A percentile compares a stretch with the other conserved stretches of the same genome.
phyloP scores from a whole-genome alignment of 1,140 invertebrate species.

The Matsumurasca onukii region DNA sequence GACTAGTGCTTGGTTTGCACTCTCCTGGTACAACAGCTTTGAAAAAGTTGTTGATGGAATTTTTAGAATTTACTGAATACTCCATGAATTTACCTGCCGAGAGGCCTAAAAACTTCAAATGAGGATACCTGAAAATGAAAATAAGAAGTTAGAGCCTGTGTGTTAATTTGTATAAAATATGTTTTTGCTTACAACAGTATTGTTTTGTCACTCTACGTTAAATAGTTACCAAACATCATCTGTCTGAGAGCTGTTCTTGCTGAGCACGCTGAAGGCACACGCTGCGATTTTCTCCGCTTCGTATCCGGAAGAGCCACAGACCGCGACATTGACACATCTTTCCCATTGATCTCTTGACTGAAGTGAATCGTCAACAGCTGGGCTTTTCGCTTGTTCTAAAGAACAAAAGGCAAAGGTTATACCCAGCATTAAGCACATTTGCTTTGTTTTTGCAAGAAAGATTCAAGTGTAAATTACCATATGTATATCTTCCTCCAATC shows the following conservation, averaged over 20 bases:
- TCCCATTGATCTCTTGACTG: constrained; percentile 28
- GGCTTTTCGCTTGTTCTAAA: constrained; percentile 42
- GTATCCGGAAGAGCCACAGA: constrained; percentile 44
- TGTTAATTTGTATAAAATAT: no score
- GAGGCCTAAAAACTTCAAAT: constrained; percentile 50
- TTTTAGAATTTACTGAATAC: constrained; percentile 13
- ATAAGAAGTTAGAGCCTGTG: constrained; percentile 23
- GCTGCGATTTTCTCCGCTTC: constrained; percentile 46
- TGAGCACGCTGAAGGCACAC: constrained; percentile 45
- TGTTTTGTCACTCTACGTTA: neutral
- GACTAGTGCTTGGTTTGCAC: neutral
- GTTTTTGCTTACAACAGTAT: no score
- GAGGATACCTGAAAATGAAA: constrained; percentile 44
- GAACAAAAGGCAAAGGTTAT: constrained; percentile 28
- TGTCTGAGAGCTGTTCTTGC: constrained; percentile 31
- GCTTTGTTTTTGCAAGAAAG: neutral
- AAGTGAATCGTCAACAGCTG: constrained; percentile 40
- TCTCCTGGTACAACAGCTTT: constrained; percentile 20
- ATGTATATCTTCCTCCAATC: constrained; percentile 74
- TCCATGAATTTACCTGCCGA: constrained; percentile 53
- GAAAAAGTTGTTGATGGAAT: constrained; percentile 35
- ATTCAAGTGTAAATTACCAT: constrained; percentile 35
- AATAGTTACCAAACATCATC: constrained; percentile 3
- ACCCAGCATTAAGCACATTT: neutral
- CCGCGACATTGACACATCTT: constrained; percentile 35